These are phyloP conservation scores for Habroteleia sp. DNA, from an alignment of 2,888 invertebrate genomes.

Conservation along the genomic window DNA sequence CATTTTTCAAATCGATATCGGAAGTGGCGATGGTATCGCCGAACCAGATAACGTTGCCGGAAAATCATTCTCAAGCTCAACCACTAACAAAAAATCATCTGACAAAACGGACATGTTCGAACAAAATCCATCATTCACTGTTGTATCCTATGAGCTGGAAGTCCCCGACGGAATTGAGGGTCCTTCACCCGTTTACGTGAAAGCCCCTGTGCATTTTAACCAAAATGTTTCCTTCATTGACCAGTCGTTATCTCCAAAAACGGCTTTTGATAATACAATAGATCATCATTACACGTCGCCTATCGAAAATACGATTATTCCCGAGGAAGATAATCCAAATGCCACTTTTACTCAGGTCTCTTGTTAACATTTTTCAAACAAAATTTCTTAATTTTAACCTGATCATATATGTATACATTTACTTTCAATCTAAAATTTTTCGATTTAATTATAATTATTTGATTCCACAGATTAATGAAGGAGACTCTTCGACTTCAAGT, in stretches of 20 bases:
- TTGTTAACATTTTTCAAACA: too few species aligned
- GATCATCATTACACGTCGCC: constrained; percentile 38
- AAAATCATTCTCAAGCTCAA: constrained; percentile 4
- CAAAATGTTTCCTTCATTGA: constrained; percentile 48
- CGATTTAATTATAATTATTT: not conserved
- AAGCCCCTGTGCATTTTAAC: constrained; percentile 66
- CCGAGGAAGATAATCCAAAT: constrained; percentile 12
- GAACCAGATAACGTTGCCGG: constrained; percentile 21
- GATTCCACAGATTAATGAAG: constrained; percentile 6
- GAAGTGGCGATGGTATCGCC: constrained; percentile 65
- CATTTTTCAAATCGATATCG: constrained; percentile 55
- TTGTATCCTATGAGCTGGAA: constrained; percentile 75
- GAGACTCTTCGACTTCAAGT: constrained; percentile 13
- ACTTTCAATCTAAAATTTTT: too few species aligned
- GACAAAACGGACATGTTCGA: constrained; percentile 29
- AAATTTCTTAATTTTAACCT: too few species aligned
- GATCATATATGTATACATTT: too few species aligned
- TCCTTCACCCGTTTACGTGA: constrained; percentile 74
- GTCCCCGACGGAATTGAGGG: constrained; percentile 77
- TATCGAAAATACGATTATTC: constrained; percentile 29
- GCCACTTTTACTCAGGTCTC: constrained; percentile 31
- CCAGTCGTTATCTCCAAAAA: constrained; percentile 9
- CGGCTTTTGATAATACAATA: constrained; percentile 26
- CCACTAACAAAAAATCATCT: constrained; percentile 10
- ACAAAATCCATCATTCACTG: constrained; percentile 69